Conservation (phyloP, 2,797 vertebrate species). For the Phyllotis vaccarum region DNA sequence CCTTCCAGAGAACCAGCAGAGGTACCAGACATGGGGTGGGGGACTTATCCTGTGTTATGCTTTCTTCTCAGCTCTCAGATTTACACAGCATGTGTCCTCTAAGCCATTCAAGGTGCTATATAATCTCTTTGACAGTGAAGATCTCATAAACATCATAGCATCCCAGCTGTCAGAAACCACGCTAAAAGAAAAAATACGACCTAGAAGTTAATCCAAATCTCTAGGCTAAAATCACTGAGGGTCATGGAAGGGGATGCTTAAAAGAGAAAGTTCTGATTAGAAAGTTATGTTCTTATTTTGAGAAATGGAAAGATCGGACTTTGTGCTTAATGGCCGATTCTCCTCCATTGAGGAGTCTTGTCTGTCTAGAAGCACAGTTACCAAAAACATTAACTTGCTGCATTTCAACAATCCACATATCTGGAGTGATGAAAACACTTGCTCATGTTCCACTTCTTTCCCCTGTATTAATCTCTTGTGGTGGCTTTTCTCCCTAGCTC, state of each 20-base stretch:
- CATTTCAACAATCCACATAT: neutral
- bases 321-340: constrained; percentile 11
- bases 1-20: neutral
- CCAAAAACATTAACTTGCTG: neutral
- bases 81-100: constrained; percentile 70
- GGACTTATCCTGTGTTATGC: neutral
- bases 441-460: neutral
- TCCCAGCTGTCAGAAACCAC: constrained; percentile 6
- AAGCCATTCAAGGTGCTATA: constrained; percentile 67
- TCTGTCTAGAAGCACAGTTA: neutral
- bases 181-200: constrained; percentile 10
- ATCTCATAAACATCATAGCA: constrained; percentile 46
- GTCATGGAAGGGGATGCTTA: neutral
- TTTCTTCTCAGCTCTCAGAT: constrained; percentile 63
- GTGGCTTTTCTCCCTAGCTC: neutral
- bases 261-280: constrained; percentile 60
- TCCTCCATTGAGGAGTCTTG: neutral
- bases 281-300: constrained; percentile 23
- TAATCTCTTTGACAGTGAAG: constrained; percentile 66
- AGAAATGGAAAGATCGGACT: constrained; percentile 43
- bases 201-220: constrained; percentile 48
- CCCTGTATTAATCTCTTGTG: neutral
- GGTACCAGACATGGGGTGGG: neutral
- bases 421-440: neutral
- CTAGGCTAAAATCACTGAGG: neutral